phyloP scores from a whole-genome alignment of 2,113 vertebrate genomes.

The Actinemys pallida region DNA sequence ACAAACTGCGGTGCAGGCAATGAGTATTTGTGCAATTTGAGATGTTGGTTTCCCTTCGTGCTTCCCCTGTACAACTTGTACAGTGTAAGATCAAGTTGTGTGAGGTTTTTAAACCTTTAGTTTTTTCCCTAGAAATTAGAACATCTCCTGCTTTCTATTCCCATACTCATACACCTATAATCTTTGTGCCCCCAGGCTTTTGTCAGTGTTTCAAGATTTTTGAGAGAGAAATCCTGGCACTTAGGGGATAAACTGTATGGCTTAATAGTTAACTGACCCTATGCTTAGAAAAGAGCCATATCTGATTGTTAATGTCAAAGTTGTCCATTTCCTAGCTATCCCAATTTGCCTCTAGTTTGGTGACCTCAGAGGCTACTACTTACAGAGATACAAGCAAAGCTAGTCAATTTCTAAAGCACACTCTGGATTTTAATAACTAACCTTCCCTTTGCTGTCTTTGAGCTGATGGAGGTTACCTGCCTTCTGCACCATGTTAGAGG shows the following conservation, averaged over 20 bases:
- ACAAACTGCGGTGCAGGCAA: not conserved
- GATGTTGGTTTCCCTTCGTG: not conserved
- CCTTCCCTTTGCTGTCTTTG: not conserved
- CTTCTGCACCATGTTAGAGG: not conserved
- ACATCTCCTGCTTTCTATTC: not conserved
- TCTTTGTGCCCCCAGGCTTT: not conserved
- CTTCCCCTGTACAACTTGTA: not conserved
- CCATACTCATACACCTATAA: not conserved
- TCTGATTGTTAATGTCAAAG: not conserved
- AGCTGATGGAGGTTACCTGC: not conserved
- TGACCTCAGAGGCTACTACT: not conserved
- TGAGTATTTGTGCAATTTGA: not conserved
- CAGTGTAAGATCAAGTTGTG: not conserved
- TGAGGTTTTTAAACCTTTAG: conserved; percentile 4
- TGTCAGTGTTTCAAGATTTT: not conserved
- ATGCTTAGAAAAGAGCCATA: not conserved
- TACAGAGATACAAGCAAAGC: not conserved
- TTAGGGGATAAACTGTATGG: not conserved
- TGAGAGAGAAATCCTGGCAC: not conserved
- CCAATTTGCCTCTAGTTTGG: not conserved
- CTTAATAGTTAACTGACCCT: not conserved
- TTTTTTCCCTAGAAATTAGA: not conserved
- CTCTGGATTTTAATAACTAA: not conserved
- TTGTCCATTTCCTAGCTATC: not conserved
- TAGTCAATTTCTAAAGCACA: not conserved